Evolutionary conservation across 35 echinoderm and acorn worm genomes (phyloP), one percentile per base, ranked within the genome.

Genomic region (Ophiothrix spiculata): DNA sequence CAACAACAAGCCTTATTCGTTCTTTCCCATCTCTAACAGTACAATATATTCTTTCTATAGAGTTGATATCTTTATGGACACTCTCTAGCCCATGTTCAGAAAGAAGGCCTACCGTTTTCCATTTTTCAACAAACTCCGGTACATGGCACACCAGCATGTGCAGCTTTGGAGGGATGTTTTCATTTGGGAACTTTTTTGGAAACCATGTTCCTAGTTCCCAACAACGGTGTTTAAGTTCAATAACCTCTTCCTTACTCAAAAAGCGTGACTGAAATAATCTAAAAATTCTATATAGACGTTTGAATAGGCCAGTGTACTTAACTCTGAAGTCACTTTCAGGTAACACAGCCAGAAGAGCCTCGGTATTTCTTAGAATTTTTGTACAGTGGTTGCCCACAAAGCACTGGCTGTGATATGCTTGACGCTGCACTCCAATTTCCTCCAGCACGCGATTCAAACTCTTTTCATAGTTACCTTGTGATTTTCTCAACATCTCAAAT

Each of bases 161-260:
- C 3, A 64, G 83, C 38, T 85, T 85, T 0, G 83, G 56, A 1
- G 83, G 56, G 11, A 85, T 85, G 36, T 31, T 35, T 31, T 85
- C 15, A 4, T 73, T n/a, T 11, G 83, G 83, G 37, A 85, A 85
- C 17, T 39, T 74, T 34, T 74, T 80, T 15, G 56, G 60, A 11
- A 85, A 85, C 83, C 83, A 85, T 15, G 4, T 3, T 37, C 83
- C 17, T 39, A 85, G 38, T 31, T 84, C 81, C 81, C 81, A 84
- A 33, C 83, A 85, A 2, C 1, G 28, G 0, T 35, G 14, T 29
- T 32, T 36, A 21, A 74, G 31, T 23, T 74, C 1, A 6, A 4
- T 69, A 25, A 69, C 60, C 60, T 69, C 25, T 28, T 10, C 6
- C 3, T 69, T 28, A 4, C 16, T 69, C 60, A 69, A 69, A 69